A percentile compares a stretch with the other conserved stretches of the same genome.
These are phyloP conservation scores for Siniperca chuatsi DNA, from an alignment of 2,113 vertebrate species.

Conservation along the genomic window DNA sequence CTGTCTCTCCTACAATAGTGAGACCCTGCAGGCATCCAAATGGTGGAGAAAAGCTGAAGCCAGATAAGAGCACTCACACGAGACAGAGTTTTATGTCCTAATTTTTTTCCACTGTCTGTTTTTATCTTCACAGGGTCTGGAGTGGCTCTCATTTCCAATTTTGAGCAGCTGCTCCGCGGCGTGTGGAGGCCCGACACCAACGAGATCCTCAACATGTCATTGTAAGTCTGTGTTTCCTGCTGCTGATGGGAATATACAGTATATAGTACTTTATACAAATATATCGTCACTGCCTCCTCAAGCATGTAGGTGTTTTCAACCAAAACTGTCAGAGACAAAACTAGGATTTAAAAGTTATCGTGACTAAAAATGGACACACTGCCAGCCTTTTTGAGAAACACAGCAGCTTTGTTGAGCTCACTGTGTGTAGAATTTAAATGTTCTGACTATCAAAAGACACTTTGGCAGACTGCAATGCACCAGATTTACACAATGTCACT, in stretches of 20 bases:
- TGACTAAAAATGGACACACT: not conserved
- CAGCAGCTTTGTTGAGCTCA: constrained; percentile 4
- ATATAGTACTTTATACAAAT: too few relatives aligned
- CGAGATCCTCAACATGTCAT: constrained; percentile 96
- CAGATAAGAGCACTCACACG: constrained; percentile 34
- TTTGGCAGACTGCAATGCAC: not conserved
- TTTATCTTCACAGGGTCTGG: constrained; percentile 89
- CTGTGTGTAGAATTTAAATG: not conserved
- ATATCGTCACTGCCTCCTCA: not conserved
- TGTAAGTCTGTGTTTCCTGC: constrained; percentile 87
- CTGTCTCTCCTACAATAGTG: not conserved
- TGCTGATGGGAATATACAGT: not conserved
- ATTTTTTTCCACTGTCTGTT: constrained; percentile 66
- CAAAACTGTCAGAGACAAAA: not conserved
- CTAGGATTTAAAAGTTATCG: not conserved
- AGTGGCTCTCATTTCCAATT: constrained; percentile 94
- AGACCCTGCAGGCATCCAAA: constrained; percentile 18
- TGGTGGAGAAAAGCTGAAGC: not conserved
- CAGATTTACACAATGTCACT: not conserved
- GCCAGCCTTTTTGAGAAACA: not conserved
- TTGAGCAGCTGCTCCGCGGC: constrained; percentile 96
- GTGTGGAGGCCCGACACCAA: constrained; percentile 97
- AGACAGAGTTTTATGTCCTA: constrained; percentile 51
- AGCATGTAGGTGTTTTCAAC: not conserved
- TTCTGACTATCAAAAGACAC: not conserved